These are phyloP conservation scores for Coremacera marginata DNA, from an alignment of 2,888 invertebrate genomes.

Conservation along the genomic window DNA sequence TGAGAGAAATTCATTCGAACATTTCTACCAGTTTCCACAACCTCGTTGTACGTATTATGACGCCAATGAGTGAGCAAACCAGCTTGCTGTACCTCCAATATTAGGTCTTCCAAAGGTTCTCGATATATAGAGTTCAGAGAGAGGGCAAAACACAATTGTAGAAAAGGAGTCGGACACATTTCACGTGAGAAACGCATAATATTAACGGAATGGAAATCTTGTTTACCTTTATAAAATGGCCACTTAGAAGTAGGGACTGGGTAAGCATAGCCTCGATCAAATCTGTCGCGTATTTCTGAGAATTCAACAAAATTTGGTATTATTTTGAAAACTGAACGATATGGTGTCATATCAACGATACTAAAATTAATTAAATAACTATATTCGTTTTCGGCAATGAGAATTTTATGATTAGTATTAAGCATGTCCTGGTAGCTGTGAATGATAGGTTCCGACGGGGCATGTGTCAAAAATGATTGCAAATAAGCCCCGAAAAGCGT, in stretches of 20 bases:
- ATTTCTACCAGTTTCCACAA: conserved; percentile 8
- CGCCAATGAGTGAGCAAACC: conserved; percentile 43
- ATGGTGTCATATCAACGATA: neutral
- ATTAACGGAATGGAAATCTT: neutral
- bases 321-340: conserved; percentile 15
- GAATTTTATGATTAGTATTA: conserved; percentile 28
- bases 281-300: conserved; percentile 20
- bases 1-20: neutral
- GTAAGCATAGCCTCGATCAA: conserved; percentile 36
- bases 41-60: conserved; percentile 36
- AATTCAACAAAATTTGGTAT: neutral
- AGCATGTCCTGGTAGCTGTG: conserved; percentile 32
- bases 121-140: conserved; percentile 37
- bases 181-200: conserved; percentile 28
- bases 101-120: conserved; percentile 22
- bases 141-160: conserved; percentile 36
- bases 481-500: conserved; percentile 30
- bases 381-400: conserved; percentile 8
- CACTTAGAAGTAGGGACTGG: conserved; percentile 24
- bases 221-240: conserved; percentile 26
- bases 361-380: conserved; percentile 15
- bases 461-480: conserved; percentile 34
- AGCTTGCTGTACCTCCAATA: conserved; percentile 33
- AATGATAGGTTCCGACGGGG: conserved; percentile 18
- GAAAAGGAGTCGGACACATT: conserved; percentile 38